These are phyloP conservation scores for Subacronicta megacephala DNA, from an alignment of 2,888 invertebrate species.

Conservation along the genomic window DNA sequence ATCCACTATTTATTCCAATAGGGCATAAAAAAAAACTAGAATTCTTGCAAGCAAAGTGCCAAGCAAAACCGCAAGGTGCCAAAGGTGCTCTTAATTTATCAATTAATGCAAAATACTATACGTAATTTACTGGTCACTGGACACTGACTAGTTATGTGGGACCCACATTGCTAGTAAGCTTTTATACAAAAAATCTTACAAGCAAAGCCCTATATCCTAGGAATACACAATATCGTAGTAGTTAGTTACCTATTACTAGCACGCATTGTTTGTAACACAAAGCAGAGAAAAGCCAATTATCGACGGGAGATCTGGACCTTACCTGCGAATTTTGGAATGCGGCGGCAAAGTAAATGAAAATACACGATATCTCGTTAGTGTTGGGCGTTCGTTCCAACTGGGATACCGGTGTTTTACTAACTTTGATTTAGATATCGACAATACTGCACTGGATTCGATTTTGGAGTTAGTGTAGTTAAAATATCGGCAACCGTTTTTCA, in stretches of 20 bases:
- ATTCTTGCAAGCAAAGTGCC: too few relatives aligned
- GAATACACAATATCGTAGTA: constrained; percentile 2
- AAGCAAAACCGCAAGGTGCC: too few relatives aligned
- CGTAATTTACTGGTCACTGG: too few relatives aligned
- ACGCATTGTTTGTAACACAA: constrained; percentile 27
- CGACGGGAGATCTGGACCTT: constrained; percentile 40
- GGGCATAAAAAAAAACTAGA: too few relatives aligned
- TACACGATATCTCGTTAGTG: constrained; percentile 51
- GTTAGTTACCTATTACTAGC: constrained; percentile 1
- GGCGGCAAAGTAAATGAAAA: constrained; percentile 51
- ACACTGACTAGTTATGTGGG: too few relatives aligned
- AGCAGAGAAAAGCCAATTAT: constrained; percentile 55
- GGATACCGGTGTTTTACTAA: constrained; percentile 28
- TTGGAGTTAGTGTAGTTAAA: neutral
- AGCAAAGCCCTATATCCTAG: too few relatives aligned
- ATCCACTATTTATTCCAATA: too few relatives aligned
- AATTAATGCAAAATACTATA: too few relatives aligned
- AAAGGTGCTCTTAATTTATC: too few relatives aligned
- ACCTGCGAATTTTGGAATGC: constrained; percentile 45
- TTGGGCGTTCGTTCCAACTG: constrained; percentile 37
- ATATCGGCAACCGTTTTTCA: neutral
- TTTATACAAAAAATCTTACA: too few relatives aligned
- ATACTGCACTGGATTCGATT: constrained; percentile 4
- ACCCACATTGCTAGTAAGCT: too few relatives aligned
- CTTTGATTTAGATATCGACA: constrained; percentile 34